Conservation (phyloP, 1,140 invertebrate species). For the Drosophila trapezifrons region DNA sequence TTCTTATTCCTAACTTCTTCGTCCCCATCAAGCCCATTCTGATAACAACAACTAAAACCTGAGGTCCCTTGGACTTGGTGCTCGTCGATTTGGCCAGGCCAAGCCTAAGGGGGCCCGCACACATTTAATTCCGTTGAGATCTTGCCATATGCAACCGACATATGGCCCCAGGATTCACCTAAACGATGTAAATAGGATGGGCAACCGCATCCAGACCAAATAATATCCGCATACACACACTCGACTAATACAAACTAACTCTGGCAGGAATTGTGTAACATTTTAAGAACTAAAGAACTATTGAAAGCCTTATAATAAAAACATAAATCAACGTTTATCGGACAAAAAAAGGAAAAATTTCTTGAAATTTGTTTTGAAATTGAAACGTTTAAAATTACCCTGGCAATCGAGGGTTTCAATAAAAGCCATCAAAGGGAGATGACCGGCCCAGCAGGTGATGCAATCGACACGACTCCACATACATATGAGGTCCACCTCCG, state of each 20-base stretch:
- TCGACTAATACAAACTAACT: slow-evolving; percentile 50
- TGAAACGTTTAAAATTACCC: slow-evolving; percentile 21
- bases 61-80: slow-evolving; percentile 30
- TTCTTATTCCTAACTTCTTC: slow-evolving; percentile 31
- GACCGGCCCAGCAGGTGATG: slow-evolving; percentile 68
- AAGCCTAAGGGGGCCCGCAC: slow-evolving; percentile 31
- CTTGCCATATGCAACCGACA: slow-evolving; percentile 42
- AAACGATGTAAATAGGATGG: slow-evolving; percentile 48
- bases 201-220: slow-evolving; percentile 50
- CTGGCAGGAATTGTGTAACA: slow-evolving; percentile 40
- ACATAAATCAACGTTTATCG: slow-evolving; percentile 43
- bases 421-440: slow-evolving; percentile 31
- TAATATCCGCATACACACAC: slow-evolving; percentile 37
- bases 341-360: slow-evolving; percentile 6
- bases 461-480: slow-evolving; percentile 8
- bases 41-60: slow-evolving; percentile 43
- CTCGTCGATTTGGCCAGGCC: slow-evolving; percentile 26
- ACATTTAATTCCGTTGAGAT: slow-evolving; percentile 18
- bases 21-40: slow-evolving; percentile 17
- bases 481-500: slow-evolving; percentile 12
- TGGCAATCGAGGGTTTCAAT: slow-evolving; percentile 41
- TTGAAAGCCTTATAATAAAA: slow-evolving; percentile 45
- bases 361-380: not conserved
- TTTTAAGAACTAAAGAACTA: slow-evolving; percentile 38
- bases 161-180: slow-evolving; percentile 33